Conservation (phyloP, 2,113 vertebrate species). For the Grallaria varia region DNA sequence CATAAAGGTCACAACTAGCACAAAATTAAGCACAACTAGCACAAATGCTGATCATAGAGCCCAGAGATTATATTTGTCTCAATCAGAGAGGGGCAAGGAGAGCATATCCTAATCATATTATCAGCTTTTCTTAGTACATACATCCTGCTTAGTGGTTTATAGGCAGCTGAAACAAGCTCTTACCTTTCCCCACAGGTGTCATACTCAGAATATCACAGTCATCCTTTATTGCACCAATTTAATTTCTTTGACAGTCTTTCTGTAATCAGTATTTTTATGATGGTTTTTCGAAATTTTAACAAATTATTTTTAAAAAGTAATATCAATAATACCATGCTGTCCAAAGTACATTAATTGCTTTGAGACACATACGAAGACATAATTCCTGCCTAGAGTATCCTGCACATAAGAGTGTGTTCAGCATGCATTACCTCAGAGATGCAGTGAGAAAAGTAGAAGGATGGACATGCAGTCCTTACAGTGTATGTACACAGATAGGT, state of each 20-base stretch:
- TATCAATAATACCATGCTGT: background rate
- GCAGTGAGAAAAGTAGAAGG: background rate
- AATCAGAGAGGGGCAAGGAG: background rate
- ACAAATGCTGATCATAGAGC: slow-evolving; percentile 35
- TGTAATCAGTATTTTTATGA: background rate
- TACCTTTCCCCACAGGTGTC: background rate
- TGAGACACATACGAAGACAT: background rate
- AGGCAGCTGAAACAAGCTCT: background rate
- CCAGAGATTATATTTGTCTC: slow-evolving; percentile 30
- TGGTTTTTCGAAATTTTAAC: background rate
- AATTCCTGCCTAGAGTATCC: background rate
- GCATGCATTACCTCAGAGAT: background rate
- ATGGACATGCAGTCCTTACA: background rate
- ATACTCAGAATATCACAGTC: background rate
- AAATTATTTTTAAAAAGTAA: background rate
- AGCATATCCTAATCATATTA: background rate
- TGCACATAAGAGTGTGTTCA: background rate
- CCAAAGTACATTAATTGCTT: background rate
- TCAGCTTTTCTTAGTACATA: background rate
- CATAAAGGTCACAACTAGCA: slow-evolving; percentile 50
- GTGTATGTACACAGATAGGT: background rate
- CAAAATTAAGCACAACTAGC: slow-evolving; percentile 58
- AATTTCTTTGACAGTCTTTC: background rate
- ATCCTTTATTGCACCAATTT: background rate
- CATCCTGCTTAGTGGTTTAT: background rate